phyloP scores from a whole-genome alignment of 2,797 vertebrate species.

The Sardinella longiceps region DNA sequence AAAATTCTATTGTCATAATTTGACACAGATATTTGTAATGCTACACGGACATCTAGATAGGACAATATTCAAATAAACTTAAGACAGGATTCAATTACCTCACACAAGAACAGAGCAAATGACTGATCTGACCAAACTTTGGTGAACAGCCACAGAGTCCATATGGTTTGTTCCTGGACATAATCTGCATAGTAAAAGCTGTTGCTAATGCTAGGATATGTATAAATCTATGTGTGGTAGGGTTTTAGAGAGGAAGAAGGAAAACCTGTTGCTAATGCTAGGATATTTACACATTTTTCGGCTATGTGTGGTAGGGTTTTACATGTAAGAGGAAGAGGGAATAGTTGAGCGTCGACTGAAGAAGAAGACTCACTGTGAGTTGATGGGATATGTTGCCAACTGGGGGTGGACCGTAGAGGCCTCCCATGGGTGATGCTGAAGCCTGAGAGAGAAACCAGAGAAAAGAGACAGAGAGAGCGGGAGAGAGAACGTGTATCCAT shows the following conservation, averaged over 20 bases:
- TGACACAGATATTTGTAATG: neutral
- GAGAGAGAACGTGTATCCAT: no score
- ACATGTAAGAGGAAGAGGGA: neutral
- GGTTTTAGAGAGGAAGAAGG: neutral
- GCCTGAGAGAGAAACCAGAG: slow-evolving; percentile 75
- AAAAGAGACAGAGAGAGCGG: slow-evolving; percentile 57
- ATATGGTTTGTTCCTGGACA: no score
- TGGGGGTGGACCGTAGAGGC: slow-evolving; percentile 82
- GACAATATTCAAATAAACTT: neutral
- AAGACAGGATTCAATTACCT: neutral
- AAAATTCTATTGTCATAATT: no score
- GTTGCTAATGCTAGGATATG: no score
- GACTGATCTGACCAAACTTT: no score
- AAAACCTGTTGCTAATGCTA: no score
- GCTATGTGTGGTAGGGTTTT: neutral
- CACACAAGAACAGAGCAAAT: no score
- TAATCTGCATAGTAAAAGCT: no score
- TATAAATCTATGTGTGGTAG: no score
- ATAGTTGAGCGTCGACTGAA: no score
- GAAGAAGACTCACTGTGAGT: slow-evolving; percentile 81
- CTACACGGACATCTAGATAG: neutral
- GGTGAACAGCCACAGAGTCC: no score
- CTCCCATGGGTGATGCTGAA: slow-evolving; percentile 87
- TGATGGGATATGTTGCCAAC: slow-evolving; percentile 81
- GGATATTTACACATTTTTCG: no score